Evolutionary conservation across 1,140 invertebrate genomes (phyloP).

Genomic region (Diabrotica undecimpunctata): DNA sequence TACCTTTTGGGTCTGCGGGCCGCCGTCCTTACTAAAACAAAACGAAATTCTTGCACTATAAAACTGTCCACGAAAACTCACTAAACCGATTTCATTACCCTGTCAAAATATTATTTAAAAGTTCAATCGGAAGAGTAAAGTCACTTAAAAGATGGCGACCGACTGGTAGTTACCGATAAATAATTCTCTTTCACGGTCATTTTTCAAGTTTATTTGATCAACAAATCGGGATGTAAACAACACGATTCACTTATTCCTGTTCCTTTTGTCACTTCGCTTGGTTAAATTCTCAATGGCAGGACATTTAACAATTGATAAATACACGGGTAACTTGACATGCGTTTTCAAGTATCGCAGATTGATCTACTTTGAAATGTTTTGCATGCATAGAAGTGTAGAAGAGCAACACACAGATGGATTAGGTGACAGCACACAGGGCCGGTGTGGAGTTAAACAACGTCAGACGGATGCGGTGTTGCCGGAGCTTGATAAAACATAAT

Average conservation of each 20-base stretch:
- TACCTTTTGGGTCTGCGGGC: slow-evolving; percentile 19
- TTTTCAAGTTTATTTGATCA: slow-evolving; percentile 43
- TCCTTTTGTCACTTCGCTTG: slow-evolving; percentile 14
- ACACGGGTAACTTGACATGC: slow-evolving; percentile 36
- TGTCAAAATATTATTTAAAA: slow-evolving; percentile 38
- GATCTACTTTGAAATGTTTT: slow-evolving; percentile 49
- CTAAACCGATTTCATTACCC: slow-evolving; percentile 28
- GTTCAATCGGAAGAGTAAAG: slow-evolving; percentile 48
- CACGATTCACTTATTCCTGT: slow-evolving; percentile 24
- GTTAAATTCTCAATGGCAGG: slow-evolving; percentile 10
- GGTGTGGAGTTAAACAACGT: slow-evolving; percentile 34
- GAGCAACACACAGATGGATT: slow-evolving; percentile 42
- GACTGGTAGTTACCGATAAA: slow-evolving; percentile 53
- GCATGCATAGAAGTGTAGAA: slow-evolving; percentile 37
- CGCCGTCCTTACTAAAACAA: slow-evolving; percentile 4
- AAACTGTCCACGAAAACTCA: slow-evolving; percentile 21
- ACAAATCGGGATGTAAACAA: slow-evolving; percentile 43
- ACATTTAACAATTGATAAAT: slow-evolving; percentile 18
- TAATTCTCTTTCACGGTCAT: slow-evolving; percentile 53
- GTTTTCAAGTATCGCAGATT: slow-evolving; percentile 44
- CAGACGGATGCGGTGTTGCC: slow-evolving; percentile 42
- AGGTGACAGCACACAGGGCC: slow-evolving; percentile 35
- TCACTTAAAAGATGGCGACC: slow-evolving; percentile 57
- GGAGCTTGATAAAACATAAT: background rate
- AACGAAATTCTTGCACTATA: slow-evolving; percentile 5